phyloP scores from a whole-genome alignment of 2,797 vertebrate genomes.

The Psittacula echo region DNA sequence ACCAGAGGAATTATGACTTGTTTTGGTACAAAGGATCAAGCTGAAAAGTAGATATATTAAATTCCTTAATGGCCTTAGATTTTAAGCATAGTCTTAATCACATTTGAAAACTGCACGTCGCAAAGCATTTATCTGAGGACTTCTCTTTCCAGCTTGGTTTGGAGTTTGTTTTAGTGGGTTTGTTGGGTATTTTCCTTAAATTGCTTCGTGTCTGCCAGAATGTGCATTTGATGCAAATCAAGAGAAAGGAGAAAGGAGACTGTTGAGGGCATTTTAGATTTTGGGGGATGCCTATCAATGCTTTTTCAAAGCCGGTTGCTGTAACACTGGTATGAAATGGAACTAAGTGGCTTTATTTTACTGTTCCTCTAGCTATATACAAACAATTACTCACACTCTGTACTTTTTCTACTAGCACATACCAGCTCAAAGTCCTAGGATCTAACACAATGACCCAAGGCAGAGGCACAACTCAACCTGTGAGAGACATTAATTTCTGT shows the following conservation, averaged over 20 bases:
- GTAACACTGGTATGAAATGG: not conserved
- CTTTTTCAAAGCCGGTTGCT: not conserved
- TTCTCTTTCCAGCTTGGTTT: not conserved
- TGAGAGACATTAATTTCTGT: not conserved
- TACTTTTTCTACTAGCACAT: not conserved
- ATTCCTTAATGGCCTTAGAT: not conserved
- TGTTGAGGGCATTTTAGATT: not conserved
- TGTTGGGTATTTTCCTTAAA: not conserved
- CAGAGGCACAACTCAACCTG: not conserved
- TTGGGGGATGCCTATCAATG: not conserved
- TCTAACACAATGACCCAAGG: not conserved
- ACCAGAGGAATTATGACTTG: not conserved
- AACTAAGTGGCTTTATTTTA: not conserved
- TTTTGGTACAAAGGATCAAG: not conserved
- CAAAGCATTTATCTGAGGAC: not conserved
- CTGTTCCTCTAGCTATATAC: not conserved
- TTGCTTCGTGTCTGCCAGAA: not conserved
- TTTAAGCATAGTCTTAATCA: not conserved
- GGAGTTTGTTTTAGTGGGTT: not conserved
- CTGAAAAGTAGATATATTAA: not conserved
- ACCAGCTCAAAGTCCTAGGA: not conserved
- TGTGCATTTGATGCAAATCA: not conserved
- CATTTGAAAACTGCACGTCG: not conserved
- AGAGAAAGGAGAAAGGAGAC: not conserved
- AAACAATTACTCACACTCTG: not conserved